Base-by-base conservation (phyloP, 2,888 invertebrate genomes). In the Philhelius pedissequus region DNA sequence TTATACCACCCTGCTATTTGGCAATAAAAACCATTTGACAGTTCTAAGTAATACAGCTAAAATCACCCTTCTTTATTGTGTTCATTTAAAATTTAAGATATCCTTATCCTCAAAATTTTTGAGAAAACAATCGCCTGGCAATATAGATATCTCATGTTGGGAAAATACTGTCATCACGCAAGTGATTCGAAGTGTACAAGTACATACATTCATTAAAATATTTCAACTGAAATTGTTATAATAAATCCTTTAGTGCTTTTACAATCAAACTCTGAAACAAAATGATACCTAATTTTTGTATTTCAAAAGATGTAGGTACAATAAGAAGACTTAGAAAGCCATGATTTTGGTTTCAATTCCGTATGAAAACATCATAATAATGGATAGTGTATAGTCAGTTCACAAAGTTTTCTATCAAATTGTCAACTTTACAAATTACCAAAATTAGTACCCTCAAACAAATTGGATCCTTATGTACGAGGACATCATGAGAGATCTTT, bases 361-460 rank as follows among this genome's bases (percentile, higher is more conserved):
- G 8, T 22, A 20, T 18, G 25, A 43, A n/a, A n/a, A 27, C 27
- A 60, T 43, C 8, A 56, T 25, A 25, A 48, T 25, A 56, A 62
- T 43, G 6, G n/a, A n/a, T n/a, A 56, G 56, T 13, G 18, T 18
- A 43, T 30, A 43, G 15, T 15, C 9, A 40, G 40, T 43, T 60
- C 27, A 43, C n/a, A n/a, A n/a, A 43, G 40, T 27, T 43, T 40
- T 40, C 62, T 62, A 43, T 62, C 7, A 62, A 43, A 62, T 62
- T 62, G 30, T 43, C 43, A 60, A 60, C 40, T 60, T 60, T n/a
- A n/a, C n/a, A n/a, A n/a, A n/a, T n/a, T n/a, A n/a, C n/a, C 25
- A 62, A 62, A 62, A 62, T 62, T 22, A 62, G 62, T 62, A n/a
- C n/a, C 6, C 15, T 27, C 27, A 40, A 62, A 62, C 62, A 43